Percentiles rank a stretch among this genome's conserved stretches.
phyloP scores from a whole-genome alignment of 2,113 vertebrate genomes.

The Okapia johnstoni region DNA sequence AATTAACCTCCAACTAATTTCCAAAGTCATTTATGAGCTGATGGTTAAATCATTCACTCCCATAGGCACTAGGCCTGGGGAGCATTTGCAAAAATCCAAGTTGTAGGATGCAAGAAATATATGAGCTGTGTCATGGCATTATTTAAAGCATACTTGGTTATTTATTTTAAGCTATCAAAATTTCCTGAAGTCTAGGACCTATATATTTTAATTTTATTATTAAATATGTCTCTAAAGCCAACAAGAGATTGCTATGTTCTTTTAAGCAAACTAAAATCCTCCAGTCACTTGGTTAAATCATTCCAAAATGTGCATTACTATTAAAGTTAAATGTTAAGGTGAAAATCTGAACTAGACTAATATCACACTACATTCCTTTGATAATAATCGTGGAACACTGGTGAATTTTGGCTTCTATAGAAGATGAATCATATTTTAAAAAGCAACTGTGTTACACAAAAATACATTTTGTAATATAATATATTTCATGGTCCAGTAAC shows the following conservation, averaged over 20 bases:
- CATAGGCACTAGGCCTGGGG: neutral
- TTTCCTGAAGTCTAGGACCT: neutral
- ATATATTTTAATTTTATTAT: constrained; percentile 20
- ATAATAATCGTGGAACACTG: neutral
- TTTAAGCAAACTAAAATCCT: neutral
- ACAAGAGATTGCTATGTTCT: neutral
- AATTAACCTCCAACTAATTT: constrained; percentile 82
- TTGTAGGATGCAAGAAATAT: constrained; percentile 20
- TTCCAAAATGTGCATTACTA: neutral
- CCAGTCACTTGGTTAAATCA: neutral
- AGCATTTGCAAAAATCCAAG: constrained; percentile 57
- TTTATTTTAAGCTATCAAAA: neutral
- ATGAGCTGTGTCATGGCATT: neutral
- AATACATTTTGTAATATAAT: constrained; percentile 43
- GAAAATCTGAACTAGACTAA: neutral
- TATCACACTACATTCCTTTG: constrained; percentile 18
- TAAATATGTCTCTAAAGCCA: neutral
- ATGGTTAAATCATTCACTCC: constrained; percentile 67
- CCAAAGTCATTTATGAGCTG: constrained; percentile 75
- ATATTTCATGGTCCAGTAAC: constrained; percentile 14
- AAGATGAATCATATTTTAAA: neutral
- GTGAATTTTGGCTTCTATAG: neutral
- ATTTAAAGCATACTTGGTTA: neutral
- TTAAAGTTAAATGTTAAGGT: neutral
- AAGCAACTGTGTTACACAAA: constrained; percentile 45